Base-by-base conservation (phyloP, 2,888 invertebrate species). In the Ochropleura leucogaster region DNA sequence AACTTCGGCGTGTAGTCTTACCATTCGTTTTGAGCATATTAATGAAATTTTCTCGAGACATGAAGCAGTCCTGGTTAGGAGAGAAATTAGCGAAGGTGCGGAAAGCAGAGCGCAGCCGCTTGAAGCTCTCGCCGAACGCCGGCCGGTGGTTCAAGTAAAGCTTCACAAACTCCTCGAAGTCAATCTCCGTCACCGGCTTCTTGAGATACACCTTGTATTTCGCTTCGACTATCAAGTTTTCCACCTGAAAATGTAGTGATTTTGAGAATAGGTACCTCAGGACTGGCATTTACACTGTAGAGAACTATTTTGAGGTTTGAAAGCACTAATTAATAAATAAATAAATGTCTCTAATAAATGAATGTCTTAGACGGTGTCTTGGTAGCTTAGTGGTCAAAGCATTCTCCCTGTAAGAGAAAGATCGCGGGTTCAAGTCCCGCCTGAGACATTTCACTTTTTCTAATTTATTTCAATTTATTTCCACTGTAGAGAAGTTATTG, bases 131-230 rank as follows among this genome's bases (percentile, higher is more conserved):
- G 0, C 97, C 97, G 85, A 97, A 96, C 0, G 96, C 97, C 0
- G 97, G 97, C 80, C 97, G 96, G 89, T 98, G 97, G 90, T 98
- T 98, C 65, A 98, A 89, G 87, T 97, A 98, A 20, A 98, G 91
- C 88, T 97, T 97, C 0, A 98, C 97, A 80, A 97, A 97, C 79
- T 97, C 97, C 42, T 97, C 97, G 85, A 98, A 98, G 72, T 97
- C 97, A 44, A 98, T 96, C 82, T 97, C 97, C 0, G 96, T 92
- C 4, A 93, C 93, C 91, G 87, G 96, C 91, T 84, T 93, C 89
- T 65, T 96, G 92, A 92, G 96, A 96, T 91, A 97, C 86, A 93
- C 95, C 83, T 95, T 95, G 86, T 95, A 97, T 81, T 95, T 96
- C 0, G 97, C 96, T 92, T 98, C 97, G 4, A 95, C 93, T 87